Evolutionary conservation across 2,797 vertebrate species (phyloP).

Genomic region (Hirundo rustica): DNA sequence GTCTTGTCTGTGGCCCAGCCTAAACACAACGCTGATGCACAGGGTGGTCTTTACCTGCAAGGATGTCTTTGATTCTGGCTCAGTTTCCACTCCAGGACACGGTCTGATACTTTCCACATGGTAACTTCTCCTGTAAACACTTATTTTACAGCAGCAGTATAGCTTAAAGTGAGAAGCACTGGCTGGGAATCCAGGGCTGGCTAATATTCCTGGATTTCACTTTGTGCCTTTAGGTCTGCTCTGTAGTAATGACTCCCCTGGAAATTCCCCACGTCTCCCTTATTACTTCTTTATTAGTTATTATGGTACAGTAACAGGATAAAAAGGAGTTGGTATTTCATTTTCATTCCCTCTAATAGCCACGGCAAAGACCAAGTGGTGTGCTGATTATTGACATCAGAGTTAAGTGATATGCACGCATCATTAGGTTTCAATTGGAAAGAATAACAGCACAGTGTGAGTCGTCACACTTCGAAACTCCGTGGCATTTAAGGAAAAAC

Average conservation of each 20-base stretch:
- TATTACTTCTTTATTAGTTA: conserved; percentile 54
- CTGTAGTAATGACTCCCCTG: conserved; percentile 61
- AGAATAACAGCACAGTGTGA: conserved; percentile 54
- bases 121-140: not conserved
- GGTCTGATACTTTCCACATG: not conserved
- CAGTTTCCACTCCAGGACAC: not conserved
- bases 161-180: not conserved
- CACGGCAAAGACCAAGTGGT: conserved; percentile 25
- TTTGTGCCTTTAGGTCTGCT: conserved; percentile 46
- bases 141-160: not conserved
- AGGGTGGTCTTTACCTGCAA: not conserved
- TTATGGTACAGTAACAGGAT: conserved; percentile 42
- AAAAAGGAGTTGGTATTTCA: conserved; percentile 45
- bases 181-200: conserved; percentile 45
- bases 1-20: not conserved
- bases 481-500: conserved; percentile 43
- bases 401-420: conserved; percentile 50
- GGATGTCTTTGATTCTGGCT: not conserved
- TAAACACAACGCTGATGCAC: fast-evolving
- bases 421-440: conserved; percentile 46
- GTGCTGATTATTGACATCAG: conserved; percentile 31
- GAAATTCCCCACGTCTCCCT: conserved; percentile 58
- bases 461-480: conserved; percentile 53
- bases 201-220: conserved; percentile 28
- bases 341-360: conserved; percentile 36